phyloP scores from a whole-genome alignment of 2,888 invertebrate genomes.

The Lasioglossum morio region DNA sequence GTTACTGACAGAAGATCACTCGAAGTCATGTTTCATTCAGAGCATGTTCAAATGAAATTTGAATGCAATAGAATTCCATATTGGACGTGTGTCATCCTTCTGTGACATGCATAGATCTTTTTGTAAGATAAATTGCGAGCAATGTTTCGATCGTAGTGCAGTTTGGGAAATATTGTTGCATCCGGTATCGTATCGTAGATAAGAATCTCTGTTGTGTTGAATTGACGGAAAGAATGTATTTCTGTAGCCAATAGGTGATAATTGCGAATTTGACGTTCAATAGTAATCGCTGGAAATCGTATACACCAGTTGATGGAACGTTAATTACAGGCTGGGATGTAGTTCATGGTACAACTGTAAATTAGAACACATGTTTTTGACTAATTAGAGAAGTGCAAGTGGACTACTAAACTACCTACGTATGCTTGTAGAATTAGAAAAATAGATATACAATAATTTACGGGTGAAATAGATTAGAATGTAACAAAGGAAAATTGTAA shows the following conservation, averaged over 20 bases:
- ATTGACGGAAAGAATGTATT: neutral
- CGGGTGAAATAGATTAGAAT: neutral
- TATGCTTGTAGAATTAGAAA: neutral
- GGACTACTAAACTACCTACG: neutral
- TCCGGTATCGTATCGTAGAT: neutral
- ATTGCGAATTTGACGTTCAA: neutral
- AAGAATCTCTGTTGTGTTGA: neutral
- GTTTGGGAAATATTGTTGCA: neutral
- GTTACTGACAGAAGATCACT: neutral
- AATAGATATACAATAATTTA: neutral
- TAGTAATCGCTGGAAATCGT: constrained; percentile 18
- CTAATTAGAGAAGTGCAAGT: neutral
- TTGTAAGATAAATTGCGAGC: neutral
- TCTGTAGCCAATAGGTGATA: neutral
- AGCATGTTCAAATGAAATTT: neutral
- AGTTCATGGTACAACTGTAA: constrained; percentile 13
- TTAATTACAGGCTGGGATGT: constrained; percentile 3
- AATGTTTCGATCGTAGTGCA: neutral
- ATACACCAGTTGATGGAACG: constrained; percentile 24
- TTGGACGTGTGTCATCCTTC: neutral
- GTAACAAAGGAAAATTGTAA: neutral
- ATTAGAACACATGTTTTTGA: neutral
- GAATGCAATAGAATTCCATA: constrained; percentile 11
- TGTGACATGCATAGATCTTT: constrained; percentile 1
- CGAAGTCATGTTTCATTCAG: constrained; percentile 2